Conservation (phyloP, 2,113 vertebrate genomes). For the Butorides virescens region DNA sequence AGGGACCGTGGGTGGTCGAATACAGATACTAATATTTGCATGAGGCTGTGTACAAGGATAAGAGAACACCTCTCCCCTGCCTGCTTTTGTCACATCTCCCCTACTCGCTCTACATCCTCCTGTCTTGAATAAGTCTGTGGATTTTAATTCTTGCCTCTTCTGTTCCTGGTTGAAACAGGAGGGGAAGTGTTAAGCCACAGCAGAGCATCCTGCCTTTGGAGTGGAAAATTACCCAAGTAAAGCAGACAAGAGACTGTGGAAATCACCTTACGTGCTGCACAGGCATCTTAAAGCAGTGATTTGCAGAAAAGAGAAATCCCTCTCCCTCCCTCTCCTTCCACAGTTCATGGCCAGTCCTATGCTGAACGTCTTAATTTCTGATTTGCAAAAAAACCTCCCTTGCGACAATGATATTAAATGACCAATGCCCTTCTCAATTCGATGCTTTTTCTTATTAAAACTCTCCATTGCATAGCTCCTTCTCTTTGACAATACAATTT, state of each 20-base stretch:
- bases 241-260: neutral
- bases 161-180: neutral
- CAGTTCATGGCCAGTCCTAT: neutral
- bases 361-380: neutral
- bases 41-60: neutral
- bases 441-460: neutral
- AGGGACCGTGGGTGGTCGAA: neutral
- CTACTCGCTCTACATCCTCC: neutral
- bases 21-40: neutral
- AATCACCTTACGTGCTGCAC: rapidly evolving
- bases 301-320: neutral
- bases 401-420: neutral
- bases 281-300: neutral
- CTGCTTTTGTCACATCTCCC: neutral
- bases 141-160: neutral
- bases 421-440: neutral
- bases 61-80: neutral
- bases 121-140: neutral
- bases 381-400: neutral
- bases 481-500: neutral
- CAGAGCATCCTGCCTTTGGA: neutral
- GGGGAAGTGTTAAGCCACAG: neutral
- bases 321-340: neutral
- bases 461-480: neutral
- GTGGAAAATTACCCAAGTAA: neutral